These are phyloP conservation scores for Zapus hudsonius DNA, from an alignment of 2,113 vertebrate species.

Conservation along the genomic window DNA sequence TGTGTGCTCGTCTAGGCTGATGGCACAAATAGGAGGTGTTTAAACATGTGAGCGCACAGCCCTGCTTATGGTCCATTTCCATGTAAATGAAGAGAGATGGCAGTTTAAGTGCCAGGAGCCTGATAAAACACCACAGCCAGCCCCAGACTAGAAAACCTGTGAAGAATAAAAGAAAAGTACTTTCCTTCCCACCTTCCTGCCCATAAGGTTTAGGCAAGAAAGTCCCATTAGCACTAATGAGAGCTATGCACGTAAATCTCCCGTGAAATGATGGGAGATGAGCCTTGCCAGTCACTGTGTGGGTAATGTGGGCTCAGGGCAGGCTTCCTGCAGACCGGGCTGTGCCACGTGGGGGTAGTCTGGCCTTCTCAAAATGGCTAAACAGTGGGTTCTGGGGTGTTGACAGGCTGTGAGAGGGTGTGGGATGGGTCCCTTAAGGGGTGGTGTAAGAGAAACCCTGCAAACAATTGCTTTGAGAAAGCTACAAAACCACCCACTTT, in stretches of 20 bases:
- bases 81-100: constrained; percentile 60
- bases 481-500: not conserved
- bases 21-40: constrained; percentile 77
- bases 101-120: constrained; percentile 32
- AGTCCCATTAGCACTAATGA: constrained; percentile 66
- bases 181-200: not conserved
- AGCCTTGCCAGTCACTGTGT: constrained; percentile 66
- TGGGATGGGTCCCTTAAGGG: constrained; percentile 54
- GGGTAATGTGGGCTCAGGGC: constrained; percentile 54
- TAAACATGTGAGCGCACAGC: constrained; percentile 80
- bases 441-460: constrained; percentile 17
- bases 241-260: constrained; percentile 71
- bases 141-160: not conserved
- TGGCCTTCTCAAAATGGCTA: constrained; percentile 60
- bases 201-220: constrained; percentile 65
- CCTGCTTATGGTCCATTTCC: constrained; percentile 79
- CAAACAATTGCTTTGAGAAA: not conserved
- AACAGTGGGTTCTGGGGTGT: constrained; percentile 69
- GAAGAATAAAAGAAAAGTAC: not conserved
- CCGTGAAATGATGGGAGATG: constrained; percentile 55
- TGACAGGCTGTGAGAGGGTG: constrained; percentile 40
- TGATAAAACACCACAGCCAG: not conserved
- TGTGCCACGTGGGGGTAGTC: constrained; percentile 44
- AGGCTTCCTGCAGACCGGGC: constrained; percentile 61
- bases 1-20: constrained; percentile 78